Percentiles rank a stretch among this genome's conserved stretches.
Conservation (phyloP, 2,113 vertebrate genomes). For the Geococcyx californianus region DNA sequence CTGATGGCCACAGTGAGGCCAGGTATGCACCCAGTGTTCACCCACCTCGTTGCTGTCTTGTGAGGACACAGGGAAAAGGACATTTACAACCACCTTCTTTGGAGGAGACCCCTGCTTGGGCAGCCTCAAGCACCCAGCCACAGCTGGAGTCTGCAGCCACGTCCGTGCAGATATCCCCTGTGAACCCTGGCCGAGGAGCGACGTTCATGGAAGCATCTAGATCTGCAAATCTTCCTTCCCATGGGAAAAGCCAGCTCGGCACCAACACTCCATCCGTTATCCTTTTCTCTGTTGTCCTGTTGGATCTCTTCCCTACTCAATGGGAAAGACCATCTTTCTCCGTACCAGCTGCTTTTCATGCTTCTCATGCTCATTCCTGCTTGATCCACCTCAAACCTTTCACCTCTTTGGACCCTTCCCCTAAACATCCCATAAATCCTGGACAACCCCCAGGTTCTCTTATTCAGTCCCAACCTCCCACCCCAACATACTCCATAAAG, state of each 20-base stretch:
- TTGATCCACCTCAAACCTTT: not conserved
- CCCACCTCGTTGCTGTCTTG: not conserved
- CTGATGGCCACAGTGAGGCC: fast-evolving
- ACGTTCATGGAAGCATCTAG: not conserved
- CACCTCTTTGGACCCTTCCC: not conserved
- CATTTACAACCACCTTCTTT: not conserved
- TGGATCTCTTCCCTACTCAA: not conserved
- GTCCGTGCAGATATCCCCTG: not conserved
- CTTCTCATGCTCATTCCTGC: not conserved
- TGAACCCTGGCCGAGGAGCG: not conserved
- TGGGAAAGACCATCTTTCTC: not conserved
- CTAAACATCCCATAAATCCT: not conserved
- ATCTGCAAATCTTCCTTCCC: not conserved
- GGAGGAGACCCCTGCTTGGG: not conserved
- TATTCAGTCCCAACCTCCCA: not conserved
- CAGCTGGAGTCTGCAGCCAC: not conserved
- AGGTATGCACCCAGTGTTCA: too few relatives aligned
- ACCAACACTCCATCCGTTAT: not conserved
- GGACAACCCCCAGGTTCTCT: not conserved
- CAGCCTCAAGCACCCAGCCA: not conserved
- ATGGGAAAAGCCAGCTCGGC: not conserved
- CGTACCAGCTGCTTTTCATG: not conserved
- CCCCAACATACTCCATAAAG: not conserved
- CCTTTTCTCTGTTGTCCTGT: not conserved
- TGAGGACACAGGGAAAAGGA: not conserved